Evolutionary conservation across 2,797 vertebrate genomes (phyloP), one percentile per base, ranked within the genome.

Genomic region (Cirrhinus molitorella): DNA sequence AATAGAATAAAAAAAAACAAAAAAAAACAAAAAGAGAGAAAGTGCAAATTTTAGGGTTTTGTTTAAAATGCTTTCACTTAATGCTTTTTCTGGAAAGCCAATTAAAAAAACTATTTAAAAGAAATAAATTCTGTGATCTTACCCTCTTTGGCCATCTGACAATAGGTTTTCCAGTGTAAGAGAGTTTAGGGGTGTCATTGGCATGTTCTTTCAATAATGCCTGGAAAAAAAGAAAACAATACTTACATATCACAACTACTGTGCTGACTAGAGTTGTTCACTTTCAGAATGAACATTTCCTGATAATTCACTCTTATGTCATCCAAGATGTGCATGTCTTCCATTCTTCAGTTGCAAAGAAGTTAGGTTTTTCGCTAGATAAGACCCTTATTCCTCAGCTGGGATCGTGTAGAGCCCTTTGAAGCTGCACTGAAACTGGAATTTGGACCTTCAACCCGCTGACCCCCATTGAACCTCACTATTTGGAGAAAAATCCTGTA

Each of bases 91-190:
- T 23, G 21, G 17, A 61, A 59, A 59, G 10, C 47, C 43, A 78
- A 34, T n/a, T 3, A 37, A 74, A 80, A 16, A 9, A 14, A 3
- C 16, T 0, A 31, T 14, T 80, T 53, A 21, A 65, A 40, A n/a
- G 45, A 43, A 25, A 31, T 43, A 37, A n/a, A 37, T 34, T 57
- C 7, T 47, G 12, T 31, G 2, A 34, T 49, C 92, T 93, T 88
- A 96, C 97, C 92, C 98, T 97, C 90, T 96, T 98, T 51, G 98
- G 97, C 98, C 98, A 99, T 93, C 94, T 96, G 88, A 99, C 92
- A 77, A 99, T 98, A 51, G 98, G 97, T 85, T 94, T 92, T 84
- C 97, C 97, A 65, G 96, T 97, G 93, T 98, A 97, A 85, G 97
- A 97, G 88, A 97, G 92, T 91, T 98, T 97, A 85, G 97, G 95